Evolutionary conservation across 2,113 vertebrate species (phyloP).

Genomic region (Psophia crepitans): DNA sequence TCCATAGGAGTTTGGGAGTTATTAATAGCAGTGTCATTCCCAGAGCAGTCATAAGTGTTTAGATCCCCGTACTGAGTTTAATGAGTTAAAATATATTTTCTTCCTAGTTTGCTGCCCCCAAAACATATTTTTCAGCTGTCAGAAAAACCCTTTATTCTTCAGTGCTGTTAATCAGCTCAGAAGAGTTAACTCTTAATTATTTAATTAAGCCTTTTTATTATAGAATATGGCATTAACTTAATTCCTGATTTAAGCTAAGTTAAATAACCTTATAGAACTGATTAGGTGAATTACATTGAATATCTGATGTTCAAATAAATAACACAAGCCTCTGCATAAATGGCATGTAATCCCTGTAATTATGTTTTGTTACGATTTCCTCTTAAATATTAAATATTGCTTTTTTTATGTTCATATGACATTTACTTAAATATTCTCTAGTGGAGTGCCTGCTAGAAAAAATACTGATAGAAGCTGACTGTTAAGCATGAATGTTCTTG

Average conservation of each 20-base stretch:
- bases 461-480: not conserved
- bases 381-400: not conserved
- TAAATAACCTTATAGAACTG: conserved; percentile 25
- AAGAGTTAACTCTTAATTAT: not conserved
- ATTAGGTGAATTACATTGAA: conserved; percentile 23
- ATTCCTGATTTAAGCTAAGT: conserved; percentile 28
- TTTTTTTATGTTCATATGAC: not conserved
- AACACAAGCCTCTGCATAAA: not conserved
- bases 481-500: not conserved
- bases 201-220: conserved; percentile 36
- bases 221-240: conserved; percentile 22
- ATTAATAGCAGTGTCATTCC: not conserved
- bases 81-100: not conserved
- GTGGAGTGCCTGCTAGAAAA: not conserved
- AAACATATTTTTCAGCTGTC: not conserved
- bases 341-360: not conserved
- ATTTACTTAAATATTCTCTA: not conserved
- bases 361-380: not conserved
- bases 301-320: conserved; percentile 9
- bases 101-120: not conserved
- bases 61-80: not conserved
- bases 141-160: not conserved
- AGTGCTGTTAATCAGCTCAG: not conserved
- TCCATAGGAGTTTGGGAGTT: not conserved
- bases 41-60: conserved; percentile 24